Evolutionary conservation across 2,797 vertebrate genomes (phyloP).

Genomic region (Dipus sagitta): DNA sequence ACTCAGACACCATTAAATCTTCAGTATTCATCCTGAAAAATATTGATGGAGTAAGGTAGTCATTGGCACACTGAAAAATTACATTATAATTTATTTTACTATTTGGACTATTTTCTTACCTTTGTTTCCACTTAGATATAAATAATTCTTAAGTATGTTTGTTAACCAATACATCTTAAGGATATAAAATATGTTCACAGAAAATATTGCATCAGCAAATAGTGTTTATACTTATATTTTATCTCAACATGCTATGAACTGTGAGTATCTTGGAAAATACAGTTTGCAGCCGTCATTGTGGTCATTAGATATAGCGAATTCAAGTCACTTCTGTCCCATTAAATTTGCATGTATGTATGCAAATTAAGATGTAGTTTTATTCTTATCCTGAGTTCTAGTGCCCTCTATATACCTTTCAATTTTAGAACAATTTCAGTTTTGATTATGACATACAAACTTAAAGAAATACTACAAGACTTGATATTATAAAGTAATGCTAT

Average conservation of each 20-base stretch:
- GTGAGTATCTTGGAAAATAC: constrained; percentile 14
- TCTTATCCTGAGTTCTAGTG: constrained; percentile 45
- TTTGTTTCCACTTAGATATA: background rate
- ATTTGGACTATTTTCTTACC: background rate
- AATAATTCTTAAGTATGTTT: background rate
- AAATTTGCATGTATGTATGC: background rate
- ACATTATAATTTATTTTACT: background rate
- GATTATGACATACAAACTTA: constrained; percentile 23
- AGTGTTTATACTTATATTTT: constrained; percentile 8
- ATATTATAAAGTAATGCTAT: background rate
- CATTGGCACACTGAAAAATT: background rate
- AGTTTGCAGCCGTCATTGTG: background rate
- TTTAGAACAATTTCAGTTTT: constrained; percentile 4
- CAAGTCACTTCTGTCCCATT: background rate
- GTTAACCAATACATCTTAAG: background rate
- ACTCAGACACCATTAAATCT: background rate
- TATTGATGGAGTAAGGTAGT: no score
- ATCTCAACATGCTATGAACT: background rate
- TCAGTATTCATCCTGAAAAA: background rate
- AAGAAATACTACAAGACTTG: background rate
- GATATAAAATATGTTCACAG: constrained; percentile 19
- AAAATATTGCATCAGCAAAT: background rate
- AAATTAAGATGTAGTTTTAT: constrained; percentile 34
- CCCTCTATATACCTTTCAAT: background rate
- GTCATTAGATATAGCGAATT: background rate